Evolutionary conservation across 2,113 vertebrate genomes (phyloP), one percentile per base, ranked within the genome.

Genomic region (Antennarius striatus): DNA sequence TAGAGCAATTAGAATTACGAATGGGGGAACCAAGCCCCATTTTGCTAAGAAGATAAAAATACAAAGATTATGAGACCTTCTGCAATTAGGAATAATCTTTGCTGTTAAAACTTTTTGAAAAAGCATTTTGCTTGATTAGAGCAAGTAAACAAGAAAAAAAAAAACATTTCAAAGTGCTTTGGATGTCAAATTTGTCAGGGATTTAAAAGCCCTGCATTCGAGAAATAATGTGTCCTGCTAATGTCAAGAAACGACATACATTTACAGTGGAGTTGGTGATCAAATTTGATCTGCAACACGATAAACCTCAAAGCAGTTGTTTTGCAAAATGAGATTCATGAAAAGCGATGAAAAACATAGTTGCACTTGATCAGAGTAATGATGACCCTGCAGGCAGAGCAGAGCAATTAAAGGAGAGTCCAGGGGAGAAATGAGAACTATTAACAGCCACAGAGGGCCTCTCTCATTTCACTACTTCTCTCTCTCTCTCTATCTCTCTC

Each of bases 351-450:
- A 81, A 88, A 88, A 84, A 73, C 75, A 87, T 77, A 76, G 81
- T 85, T 85, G 71, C 84, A 81, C 86, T 87, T 83, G 85, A 90
- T 91, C 86, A 84, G 83, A 88, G 77, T 89, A 88, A 91, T 90
- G 83, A 85, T 80, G 86, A 90, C 85, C 88, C 88, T 82, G 82
- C 82, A 90, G 89, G 88, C 86, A 86, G 69, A 90, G 87, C 79
- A 78, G 84, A 85, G 88, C 84, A 89, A 90, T 90, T 91, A 89
- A 88, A 87, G 73, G 43, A 79, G 80, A 86, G 86, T 89, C 88
- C 83, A 90, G 72, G 88, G 88, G 86, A 91, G 86, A 88, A 81
- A 86, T 82, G 85, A 90, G 82, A 87, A 89, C 85, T 87, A 88
- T 91, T 90, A 91, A 77, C 65, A 88, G 82, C 80, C 88, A 88